Percentiles rank a stretch among this genome's conserved stretches.
Evolutionary conservation across 2,888 invertebrate genomes (phyloP).

Genomic region (Pyrocoelia pectoralis): DNA sequence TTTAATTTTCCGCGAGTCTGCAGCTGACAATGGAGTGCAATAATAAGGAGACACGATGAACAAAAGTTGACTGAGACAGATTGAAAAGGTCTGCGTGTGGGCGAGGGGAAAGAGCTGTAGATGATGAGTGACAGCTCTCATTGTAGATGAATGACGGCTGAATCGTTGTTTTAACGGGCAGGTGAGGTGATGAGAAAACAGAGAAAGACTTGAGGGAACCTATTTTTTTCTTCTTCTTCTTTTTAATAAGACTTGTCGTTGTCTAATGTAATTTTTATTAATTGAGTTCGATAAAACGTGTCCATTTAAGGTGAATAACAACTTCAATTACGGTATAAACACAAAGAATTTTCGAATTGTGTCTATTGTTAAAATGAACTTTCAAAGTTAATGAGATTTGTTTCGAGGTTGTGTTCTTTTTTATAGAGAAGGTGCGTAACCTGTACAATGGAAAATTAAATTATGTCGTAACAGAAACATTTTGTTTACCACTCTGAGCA

Average conservation of each 20-base stretch:
- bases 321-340: too few relatives aligned
- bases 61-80: conserved; percentile 48
- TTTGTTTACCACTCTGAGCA: too few relatives aligned
- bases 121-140: conserved; percentile 58
- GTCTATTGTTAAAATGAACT: too few relatives aligned
- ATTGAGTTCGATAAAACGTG: not conserved
- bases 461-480: too few relatives aligned
- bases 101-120: conserved; percentile 44
- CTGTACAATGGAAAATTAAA: too few relatives aligned
- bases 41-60: conserved; percentile 53
- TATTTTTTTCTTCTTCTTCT: conserved; percentile 4
- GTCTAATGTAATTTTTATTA: not conserved
- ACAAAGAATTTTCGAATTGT: too few relatives aligned
- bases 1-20: conserved; percentile 49
- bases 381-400: too few relatives aligned
- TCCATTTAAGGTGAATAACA: not conserved
- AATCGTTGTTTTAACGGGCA: conserved; percentile 54
- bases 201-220: conserved; percentile 23
- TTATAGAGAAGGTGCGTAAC: too few relatives aligned
- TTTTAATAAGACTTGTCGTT: not conserved
- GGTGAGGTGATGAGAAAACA: conserved; percentile 38
- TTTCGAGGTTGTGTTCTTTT: too few relatives aligned
- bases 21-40: conserved; percentile 47
- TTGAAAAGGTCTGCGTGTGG: conserved; percentile 45
- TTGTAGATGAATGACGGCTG: conserved; percentile 57